phyloP scores from a whole-genome alignment of 2,888 invertebrate species.

The Noctua pronuba region DNA sequence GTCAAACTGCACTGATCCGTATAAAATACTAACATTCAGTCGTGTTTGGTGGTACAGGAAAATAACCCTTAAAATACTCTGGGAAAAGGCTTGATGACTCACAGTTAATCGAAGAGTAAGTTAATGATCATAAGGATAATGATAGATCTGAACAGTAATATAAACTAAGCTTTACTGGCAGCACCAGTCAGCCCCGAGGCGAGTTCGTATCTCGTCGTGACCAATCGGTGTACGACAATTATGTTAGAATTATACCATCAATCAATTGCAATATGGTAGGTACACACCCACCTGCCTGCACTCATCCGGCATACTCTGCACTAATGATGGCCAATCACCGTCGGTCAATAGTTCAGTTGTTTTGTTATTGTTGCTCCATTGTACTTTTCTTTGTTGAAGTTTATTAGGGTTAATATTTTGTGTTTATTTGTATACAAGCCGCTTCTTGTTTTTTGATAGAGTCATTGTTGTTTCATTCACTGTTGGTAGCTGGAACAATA shows the following conservation, averaged over 20 bases:
- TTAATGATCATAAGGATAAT: slow-evolving; percentile 26
- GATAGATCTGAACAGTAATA: slow-evolving; percentile 28
- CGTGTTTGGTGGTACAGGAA: slow-evolving; percentile 14
- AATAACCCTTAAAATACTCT: not conserved
- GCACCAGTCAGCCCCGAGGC: slow-evolving; percentile 71
- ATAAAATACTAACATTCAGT: slow-evolving; percentile 12
- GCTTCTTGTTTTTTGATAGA: slow-evolving; percentile 33
- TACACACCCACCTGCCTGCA: slow-evolving; percentile 80
- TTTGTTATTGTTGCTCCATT: slow-evolving; percentile 66
- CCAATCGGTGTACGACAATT: slow-evolving; percentile 84
- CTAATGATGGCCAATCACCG: slow-evolving; percentile 78
- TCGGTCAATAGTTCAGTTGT: slow-evolving; percentile 80
- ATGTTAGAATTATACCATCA: slow-evolving; percentile 85
- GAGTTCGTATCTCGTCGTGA: slow-evolving; percentile 79
- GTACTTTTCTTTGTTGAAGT: slow-evolving; percentile 59
- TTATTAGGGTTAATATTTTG: slow-evolving; percentile 54
- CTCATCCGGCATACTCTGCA: slow-evolving; percentile 71
- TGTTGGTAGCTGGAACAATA: slow-evolving; percentile 11
- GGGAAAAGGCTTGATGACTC: slow-evolving; percentile 2
- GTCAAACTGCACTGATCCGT: slow-evolving; percentile 40
- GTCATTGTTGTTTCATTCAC: slow-evolving; percentile 21
- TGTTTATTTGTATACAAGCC: slow-evolving; percentile 33
- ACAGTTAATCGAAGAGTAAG: slow-evolving; percentile 11
- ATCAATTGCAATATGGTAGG: slow-evolving; percentile 82
- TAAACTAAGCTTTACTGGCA: slow-evolving; percentile 61